Evolutionary conservation across 2,888 invertebrate species (phyloP), one percentile per base, ranked within the genome.

Genomic region (Drosophila infuscata): DNA sequence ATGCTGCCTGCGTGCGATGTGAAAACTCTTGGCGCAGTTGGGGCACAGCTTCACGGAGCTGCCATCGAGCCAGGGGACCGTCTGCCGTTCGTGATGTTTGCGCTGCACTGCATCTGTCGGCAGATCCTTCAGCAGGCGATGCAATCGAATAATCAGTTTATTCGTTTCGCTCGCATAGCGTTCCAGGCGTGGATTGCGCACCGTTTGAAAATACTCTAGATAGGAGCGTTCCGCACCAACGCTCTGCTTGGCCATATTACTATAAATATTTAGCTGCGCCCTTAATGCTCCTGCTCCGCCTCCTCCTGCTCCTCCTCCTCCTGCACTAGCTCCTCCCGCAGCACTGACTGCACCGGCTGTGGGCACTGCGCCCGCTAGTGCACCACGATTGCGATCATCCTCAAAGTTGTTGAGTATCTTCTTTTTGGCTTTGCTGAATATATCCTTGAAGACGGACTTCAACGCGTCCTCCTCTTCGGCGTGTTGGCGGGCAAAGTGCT

Each of bases 151-250:
- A 58, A 99, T 95, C 65, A 99, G 94, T 93, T 98, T 99, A 93
- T 99, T 99, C 2, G 99, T 99, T 94, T 99, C 98, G 12, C 97
- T 96, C 0, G 98, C 97, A 91, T 97, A 97, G 85, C 98, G 95
- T 93, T 99, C 98, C 70, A 99, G 94, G 69, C 96, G 94, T 2
- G 94, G 94, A 88, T 95, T 95, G 75, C 97, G 84, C 25, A 96
- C 94, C 17, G 95, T 95, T 91, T 96, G 97, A 91, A 97, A 98
- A 91, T 95, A 95, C 54, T 96, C 96, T 8, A 96, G 96, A 82
- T 97, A 96, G 72, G 95, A 95, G 56, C 90, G 87, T 69, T 92
- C 92, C 0, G 88, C 89, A 6, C 93, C 93, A 11, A 88, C 94
- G 60, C 93, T 94, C 75, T 95, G 94, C 49, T 90, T 81, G 8